Evolutionary conservation across 2,888 invertebrate species (phyloP).

Genomic region (Sericinus montela): DNA sequence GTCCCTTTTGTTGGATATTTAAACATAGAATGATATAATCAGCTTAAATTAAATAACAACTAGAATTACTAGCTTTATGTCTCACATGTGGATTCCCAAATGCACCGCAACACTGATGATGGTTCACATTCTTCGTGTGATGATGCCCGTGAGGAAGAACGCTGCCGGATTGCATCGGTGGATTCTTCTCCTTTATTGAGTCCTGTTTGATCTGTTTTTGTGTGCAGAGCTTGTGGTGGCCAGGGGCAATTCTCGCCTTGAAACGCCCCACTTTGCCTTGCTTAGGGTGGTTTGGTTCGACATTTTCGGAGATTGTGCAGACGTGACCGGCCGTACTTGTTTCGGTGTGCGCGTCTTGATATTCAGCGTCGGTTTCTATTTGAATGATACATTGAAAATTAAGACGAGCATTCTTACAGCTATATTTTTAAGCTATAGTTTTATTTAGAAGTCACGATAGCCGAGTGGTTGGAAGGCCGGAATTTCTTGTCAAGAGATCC

Average conservation of each 20-base stretch:
- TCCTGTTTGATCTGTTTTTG: conserved; percentile 42
- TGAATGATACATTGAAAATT: background rate
- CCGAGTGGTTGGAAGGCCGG: no score
- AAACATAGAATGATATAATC: background rate
- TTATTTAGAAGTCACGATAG: no score
- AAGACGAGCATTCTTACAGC: no score
- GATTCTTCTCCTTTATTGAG: conserved; percentile 33
- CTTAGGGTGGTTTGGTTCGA: conserved; percentile 42
- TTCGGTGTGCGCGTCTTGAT: conserved; percentile 55
- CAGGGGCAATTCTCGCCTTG: conserved; percentile 60
- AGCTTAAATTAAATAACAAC: conserved; percentile 59
- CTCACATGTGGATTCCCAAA: conserved; percentile 71
- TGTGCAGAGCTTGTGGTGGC: conserved; percentile 47
- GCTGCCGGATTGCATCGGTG: conserved; percentile 28
- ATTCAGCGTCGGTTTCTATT: conserved; percentile 67
- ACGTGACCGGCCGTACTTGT: conserved; percentile 35
- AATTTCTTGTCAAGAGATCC: no score
- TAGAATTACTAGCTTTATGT: conserved; percentile 62
- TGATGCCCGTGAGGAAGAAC: conserved; percentile 65
- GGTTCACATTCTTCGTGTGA: conserved; percentile 66
- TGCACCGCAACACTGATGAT: conserved; percentile 73
- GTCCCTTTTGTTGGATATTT: background rate
- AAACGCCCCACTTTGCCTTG: conserved; percentile 63
- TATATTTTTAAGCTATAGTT: no score
- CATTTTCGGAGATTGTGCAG: conserved; percentile 41